Percentiles rank a stretch among this genome's conserved stretches.
Evolutionary conservation across 2,888 invertebrate genomes (phyloP).

Genomic region (Microplitis deprimator): DNA sequence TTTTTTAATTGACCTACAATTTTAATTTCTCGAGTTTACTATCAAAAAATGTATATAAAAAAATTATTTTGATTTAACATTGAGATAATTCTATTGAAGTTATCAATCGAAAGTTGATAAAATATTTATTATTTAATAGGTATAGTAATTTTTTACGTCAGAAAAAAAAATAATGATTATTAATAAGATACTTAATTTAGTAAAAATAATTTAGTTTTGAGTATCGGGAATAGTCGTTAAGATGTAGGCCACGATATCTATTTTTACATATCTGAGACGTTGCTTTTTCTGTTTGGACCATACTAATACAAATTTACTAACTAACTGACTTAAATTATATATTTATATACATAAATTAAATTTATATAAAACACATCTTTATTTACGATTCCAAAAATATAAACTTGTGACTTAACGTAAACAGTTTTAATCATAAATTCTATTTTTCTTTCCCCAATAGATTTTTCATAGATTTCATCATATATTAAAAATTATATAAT

Average conservation of each 20-base stretch:
- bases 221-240: slow-evolving; percentile 43
- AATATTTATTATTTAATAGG: too few species aligned
- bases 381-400: not conserved
- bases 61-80: too few species aligned
- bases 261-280: slow-evolving; percentile 49
- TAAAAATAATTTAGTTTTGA: slow-evolving; percentile 17
- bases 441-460: not conserved
- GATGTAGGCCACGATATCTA: slow-evolving; percentile 58
- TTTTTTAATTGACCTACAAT: too few species aligned
- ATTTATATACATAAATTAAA: not conserved
- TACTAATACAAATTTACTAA: not conserved
- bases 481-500: too few species aligned
- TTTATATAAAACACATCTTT: not conserved
- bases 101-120: too few species aligned
- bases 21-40: too few species aligned
- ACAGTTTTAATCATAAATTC: not conserved
- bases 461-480: too few species aligned
- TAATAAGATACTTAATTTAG: not conserved
- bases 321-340: not conserved
- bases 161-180: too few species aligned
- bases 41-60: too few species aligned
- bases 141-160: too few species aligned
- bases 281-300: not conserved
- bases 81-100: too few species aligned
- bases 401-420: not conserved